phyloP scores from a whole-genome alignment of 92 coral and sea anemone genomes.

The Virgularia gustaviana region DNA sequence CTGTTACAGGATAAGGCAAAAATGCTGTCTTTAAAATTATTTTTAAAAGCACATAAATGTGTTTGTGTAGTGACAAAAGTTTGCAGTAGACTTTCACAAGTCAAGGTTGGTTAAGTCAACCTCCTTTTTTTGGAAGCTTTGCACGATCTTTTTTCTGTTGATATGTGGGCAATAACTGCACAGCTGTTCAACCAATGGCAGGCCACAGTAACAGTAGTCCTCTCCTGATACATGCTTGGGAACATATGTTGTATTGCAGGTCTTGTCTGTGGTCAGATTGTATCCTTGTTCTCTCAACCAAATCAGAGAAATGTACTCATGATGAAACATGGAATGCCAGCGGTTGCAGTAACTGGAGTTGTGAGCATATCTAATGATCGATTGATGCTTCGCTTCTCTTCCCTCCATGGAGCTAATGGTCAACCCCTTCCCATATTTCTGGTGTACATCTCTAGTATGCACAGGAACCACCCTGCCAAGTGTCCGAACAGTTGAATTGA shows the following conservation, averaged over 20 bases:
- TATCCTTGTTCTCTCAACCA: background rate
- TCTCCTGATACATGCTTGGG: conserved; percentile 30
- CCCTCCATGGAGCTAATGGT: background rate
- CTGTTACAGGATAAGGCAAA: too few species aligned
- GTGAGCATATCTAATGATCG: background rate
- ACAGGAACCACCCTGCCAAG: conserved; percentile 12
- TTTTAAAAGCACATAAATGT: too few species aligned
- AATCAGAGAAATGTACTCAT: too few species aligned
- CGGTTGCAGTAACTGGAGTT: background rate
- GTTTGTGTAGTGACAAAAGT: too few species aligned
- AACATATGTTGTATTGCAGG: background rate
- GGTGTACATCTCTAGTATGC: conserved; percentile 5
- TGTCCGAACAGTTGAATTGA: conserved; percentile 10
- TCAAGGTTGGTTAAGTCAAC: too few species aligned
- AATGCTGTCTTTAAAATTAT: too few species aligned
- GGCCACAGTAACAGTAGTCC: conserved; percentile 23
- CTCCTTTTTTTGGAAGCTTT: background rate
- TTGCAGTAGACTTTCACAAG: too few species aligned
- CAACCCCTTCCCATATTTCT: background rate
- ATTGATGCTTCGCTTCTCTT: background rate
- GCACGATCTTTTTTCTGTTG: background rate
- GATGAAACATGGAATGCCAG: background rate
- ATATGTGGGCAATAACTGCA: conserved; percentile 4
- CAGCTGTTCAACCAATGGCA: background rate
- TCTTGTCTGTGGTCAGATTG: background rate